phyloP scores from a whole-genome alignment of 2,888 invertebrate species.

The Daptonema setosum region DNA sequence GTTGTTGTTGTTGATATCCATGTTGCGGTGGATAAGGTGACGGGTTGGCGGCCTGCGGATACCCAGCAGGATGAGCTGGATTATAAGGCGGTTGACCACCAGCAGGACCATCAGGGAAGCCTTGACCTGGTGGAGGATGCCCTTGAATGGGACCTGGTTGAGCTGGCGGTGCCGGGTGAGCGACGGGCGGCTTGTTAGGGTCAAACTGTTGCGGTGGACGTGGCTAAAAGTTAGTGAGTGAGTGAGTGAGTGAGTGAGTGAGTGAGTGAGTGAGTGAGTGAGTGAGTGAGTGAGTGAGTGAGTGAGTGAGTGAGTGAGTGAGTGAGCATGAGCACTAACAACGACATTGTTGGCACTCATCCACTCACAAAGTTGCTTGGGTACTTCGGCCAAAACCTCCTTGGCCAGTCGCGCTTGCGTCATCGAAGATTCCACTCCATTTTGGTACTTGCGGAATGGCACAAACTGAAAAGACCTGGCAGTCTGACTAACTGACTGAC shows the following conservation, averaged over 20 bases:
- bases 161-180: no score
- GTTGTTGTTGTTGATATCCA: no score
- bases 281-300: no score
- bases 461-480: conserved; percentile 27
- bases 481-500: no score
- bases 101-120: background rate
- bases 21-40: no score
- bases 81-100: no score
- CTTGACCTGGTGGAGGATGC: background rate
- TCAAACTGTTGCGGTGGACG: background rate
- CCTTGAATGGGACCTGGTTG: background rate
- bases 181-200: background rate
- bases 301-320: no score
- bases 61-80: no score
- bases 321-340: no score
- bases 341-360: conserved; percentile 10
- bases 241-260: no score
- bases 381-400: conserved; percentile 40
- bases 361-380: conserved; percentile 16
- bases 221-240: background rate
- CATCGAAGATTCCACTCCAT: conserved; percentile 13
- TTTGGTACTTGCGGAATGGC: conserved; percentile 24
- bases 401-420: conserved; percentile 34
- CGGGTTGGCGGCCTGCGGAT: no score
- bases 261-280: no score